Conservation (phyloP, 2,113 vertebrate genomes). For the Nesogale talazaci region DNA sequence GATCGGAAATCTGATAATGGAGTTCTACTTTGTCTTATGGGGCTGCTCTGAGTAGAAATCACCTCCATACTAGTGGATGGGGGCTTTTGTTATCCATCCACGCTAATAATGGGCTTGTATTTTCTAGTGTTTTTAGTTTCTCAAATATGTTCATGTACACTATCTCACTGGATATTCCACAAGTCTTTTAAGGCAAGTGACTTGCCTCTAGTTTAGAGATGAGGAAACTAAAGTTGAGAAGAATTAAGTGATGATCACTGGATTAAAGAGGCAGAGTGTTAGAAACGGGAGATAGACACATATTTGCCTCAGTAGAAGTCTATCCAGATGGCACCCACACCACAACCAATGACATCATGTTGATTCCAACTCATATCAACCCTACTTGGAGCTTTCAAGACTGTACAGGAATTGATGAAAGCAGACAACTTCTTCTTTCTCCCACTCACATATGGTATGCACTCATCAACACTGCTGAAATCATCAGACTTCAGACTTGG, state of each 20-base stretch:
- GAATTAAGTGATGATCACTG: slow-evolving; percentile 9
- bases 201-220: slow-evolving; percentile 11
- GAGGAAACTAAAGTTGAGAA: slow-evolving; percentile 50
- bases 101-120: neutral
- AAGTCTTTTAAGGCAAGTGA: neutral
- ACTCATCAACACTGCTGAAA: neutral
- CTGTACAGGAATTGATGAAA: too few relatives aligned
- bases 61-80: too few relatives aligned
- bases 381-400: too few relatives aligned
- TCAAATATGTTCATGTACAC: slow-evolving; percentile 12
- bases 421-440: too few relatives aligned
- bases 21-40: too few relatives aligned
- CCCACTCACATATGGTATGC: neutral
- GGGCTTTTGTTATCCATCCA: neutral
- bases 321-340: neutral
- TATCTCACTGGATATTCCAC: slow-evolving; percentile 5
- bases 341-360: too few relatives aligned
- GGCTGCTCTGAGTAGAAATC: too few relatives aligned
- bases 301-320: neutral
- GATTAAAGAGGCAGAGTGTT: neutral
- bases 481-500: neutral
- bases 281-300: slow-evolving; percentile 39
- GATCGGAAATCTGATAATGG: too few relatives aligned
- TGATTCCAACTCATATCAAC: too few relatives aligned
- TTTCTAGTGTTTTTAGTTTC: slow-evolving; percentile 41